Conservation (phyloP, 2,113 vertebrate genomes). For the Periophthalmus modestus region DNA sequence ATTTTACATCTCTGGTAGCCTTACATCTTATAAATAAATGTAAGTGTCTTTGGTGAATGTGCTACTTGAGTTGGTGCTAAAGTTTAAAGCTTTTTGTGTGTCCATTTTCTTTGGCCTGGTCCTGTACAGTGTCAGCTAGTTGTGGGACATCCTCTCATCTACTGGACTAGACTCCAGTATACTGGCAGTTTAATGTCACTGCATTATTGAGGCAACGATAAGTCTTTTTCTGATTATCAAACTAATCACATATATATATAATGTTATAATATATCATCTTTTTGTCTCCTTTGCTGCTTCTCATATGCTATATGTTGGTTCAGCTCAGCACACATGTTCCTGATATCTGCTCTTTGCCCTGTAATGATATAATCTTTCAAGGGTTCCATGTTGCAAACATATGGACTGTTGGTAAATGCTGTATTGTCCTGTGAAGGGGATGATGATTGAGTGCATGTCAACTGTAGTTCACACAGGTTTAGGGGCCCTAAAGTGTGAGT, state of each 20-base stretch:
- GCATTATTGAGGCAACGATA: neutral
- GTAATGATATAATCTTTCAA: slow-evolving; percentile 25
- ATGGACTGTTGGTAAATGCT: slow-evolving; percentile 59
- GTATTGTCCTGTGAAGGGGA: slow-evolving; percentile 45
- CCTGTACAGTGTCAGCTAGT: neutral
- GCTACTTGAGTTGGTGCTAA: neutral
- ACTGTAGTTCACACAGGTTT: slow-evolving; percentile 52
- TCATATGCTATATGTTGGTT: neutral
- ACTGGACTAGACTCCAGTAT: too few relatives aligned
- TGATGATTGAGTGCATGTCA: slow-evolving; percentile 63
- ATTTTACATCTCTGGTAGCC: neutral
- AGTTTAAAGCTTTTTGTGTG: neutral
- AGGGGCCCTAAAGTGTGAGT: slow-evolving; percentile 50
- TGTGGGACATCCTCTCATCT: too few relatives aligned
- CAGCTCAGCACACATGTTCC: slow-evolving; percentile 8
- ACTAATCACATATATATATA: neutral
- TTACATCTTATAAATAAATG: neutral
- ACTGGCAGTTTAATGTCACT: too few relatives aligned
- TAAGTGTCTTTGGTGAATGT: neutral
- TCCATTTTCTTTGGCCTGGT: neutral
- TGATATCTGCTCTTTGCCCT: slow-evolving; percentile 13
- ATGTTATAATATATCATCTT: neutral
- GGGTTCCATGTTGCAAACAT: slow-evolving; percentile 60
- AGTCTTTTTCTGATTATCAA: neutral
- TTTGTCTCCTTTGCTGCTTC: slow-evolving; percentile 1